Percentiles rank a stretch among this genome's conserved stretches.
phyloP scores from a whole-genome alignment of 2,888 invertebrate species.

The Erebia palarica region DNA sequence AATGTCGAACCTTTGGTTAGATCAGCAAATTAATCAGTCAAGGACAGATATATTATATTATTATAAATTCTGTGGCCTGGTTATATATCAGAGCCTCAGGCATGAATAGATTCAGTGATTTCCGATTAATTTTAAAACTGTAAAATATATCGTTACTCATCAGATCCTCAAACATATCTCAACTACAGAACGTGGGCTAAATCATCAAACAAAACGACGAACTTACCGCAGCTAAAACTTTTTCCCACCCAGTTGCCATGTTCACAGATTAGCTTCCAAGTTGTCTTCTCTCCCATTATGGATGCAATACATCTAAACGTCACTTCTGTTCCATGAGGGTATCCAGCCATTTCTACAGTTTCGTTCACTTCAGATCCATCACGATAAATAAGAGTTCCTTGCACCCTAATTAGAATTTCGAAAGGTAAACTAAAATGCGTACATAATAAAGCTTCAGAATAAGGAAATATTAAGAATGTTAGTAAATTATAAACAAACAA shows the following conservation, averaged over 20 bases:
- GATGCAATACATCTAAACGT: constrained; percentile 92
- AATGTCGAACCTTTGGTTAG: too few relatives aligned
- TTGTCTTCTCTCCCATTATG: constrained; percentile 90
- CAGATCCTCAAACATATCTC: not conserved
- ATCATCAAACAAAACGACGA: not conserved
- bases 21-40: too few relatives aligned
- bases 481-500: constrained; percentile 37
- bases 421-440: constrained; percentile 35
- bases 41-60: too few relatives aligned
- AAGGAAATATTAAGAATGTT: constrained; percentile 30
- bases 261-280: constrained; percentile 93
- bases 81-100: not conserved
- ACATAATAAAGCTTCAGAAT: constrained; percentile 18
- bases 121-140: not conserved
- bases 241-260: constrained; percentile 93
- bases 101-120: not conserved
- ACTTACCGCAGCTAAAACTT: constrained; percentile 89
- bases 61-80: too few relatives aligned
- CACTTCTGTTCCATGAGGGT: constrained; percentile 91
- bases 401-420: constrained; percentile 77
- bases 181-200: not conserved
- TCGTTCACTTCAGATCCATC: constrained; percentile 87
- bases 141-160: not conserved
- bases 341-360: constrained; percentile 84
- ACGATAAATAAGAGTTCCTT: constrained; percentile 89